These are phyloP conservation scores for Halcyon badia DNA, from an alignment of 2,797 vertebrate genomes.

Conservation along the genomic window DNA sequence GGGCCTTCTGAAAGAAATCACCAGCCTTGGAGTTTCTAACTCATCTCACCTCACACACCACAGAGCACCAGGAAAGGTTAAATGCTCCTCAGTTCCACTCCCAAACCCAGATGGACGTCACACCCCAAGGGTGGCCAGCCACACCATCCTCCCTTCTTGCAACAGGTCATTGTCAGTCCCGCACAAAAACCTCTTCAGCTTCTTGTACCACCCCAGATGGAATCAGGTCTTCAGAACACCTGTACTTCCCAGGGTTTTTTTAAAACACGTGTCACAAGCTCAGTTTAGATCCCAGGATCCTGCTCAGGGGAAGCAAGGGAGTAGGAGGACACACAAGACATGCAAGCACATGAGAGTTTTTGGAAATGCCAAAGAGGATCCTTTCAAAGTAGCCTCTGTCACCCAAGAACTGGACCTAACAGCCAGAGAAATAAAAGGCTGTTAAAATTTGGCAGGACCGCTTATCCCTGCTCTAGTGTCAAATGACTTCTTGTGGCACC, in stretches of 20 bases:
- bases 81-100: neutral
- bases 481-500: neutral
- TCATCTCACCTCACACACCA: fast-evolving
- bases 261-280: neutral
- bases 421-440: conserved; percentile 13
- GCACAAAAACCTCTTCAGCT: neutral
- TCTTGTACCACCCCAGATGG: neutral
- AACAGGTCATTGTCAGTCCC: neutral
- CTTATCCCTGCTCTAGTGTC: neutral
- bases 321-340: neutral
- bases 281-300: neutral
- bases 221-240: neutral
- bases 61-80: neutral
- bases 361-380: neutral
- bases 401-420: neutral
- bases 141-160: neutral
- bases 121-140: neutral
- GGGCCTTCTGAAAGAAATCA: neutral
- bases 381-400: neutral
- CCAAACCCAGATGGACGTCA: neutral
- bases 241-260: neutral
- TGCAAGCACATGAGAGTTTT: fast-evolving
- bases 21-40: neutral
- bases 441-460: neutral
- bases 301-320: neutral